phyloP scores from a whole-genome alignment of 1,140 invertebrate genomes.

The Bombus waltoni region DNA sequence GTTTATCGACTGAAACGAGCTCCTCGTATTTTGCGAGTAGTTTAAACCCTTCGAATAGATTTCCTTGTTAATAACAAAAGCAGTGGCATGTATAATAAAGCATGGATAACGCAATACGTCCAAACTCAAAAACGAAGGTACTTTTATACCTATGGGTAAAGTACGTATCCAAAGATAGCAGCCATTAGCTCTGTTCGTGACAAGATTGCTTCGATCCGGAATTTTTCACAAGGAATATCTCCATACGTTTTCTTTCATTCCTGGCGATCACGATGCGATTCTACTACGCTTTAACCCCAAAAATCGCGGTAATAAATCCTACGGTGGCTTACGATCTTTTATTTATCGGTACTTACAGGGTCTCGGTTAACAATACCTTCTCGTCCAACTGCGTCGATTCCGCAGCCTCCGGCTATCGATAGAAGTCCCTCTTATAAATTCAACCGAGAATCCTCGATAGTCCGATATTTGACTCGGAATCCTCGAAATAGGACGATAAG shows the following conservation, averaged over 20 bases:
- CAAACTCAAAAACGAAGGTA: neutral
- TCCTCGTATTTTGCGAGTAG: too few species aligned
- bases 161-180: neutral
- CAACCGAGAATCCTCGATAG: constrained; percentile 36
- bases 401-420: constrained; percentile 35
- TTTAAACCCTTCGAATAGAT: neutral
- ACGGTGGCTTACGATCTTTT: constrained; percentile 47
- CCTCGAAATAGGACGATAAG: constrained; percentile 50
- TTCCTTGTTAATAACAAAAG: neutral
- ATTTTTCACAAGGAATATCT: constrained; percentile 54
- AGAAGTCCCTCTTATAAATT: constrained; percentile 57
- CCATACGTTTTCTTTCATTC: constrained; percentile 16
- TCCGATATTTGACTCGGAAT: constrained; percentile 40
- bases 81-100: too few species aligned
- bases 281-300: constrained; percentile 38
- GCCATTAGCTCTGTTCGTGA: constrained; percentile 24
- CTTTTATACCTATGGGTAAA: neutral
- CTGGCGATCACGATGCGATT: constrained; percentile 41
- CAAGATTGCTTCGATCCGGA: constrained; percentile 22
- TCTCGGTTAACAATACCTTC: constrained; percentile 59
- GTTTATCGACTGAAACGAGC: neutral
- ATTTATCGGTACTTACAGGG: constrained; percentile 63
- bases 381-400: constrained; percentile 41
- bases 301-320: constrained; percentile 56
- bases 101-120: too few species aligned